phyloP scores from a whole-genome alignment of 2,797 vertebrate genomes.

The Phoebastria nigripes region DNA sequence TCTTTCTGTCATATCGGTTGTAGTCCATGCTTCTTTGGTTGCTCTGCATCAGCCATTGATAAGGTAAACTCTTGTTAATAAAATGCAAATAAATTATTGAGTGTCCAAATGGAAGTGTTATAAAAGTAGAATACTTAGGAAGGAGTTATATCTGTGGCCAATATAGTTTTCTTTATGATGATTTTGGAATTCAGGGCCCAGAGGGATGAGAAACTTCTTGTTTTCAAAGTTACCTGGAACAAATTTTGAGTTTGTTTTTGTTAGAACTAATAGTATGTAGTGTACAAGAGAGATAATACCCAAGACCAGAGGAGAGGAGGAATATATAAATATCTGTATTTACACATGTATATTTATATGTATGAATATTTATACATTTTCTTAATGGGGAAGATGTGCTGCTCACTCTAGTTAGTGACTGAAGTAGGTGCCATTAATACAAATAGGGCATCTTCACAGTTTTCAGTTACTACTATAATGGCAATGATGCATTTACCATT shows the following conservation, averaged over 20 bases:
- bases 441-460: neutral
- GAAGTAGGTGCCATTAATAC: neutral
- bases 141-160: neutral
- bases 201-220: neutral
- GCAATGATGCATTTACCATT: neutral
- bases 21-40: constrained; percentile 93
- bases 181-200: neutral
- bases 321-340: neutral
- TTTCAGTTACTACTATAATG: neutral
- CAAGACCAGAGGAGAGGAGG: neutral
- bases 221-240: neutral
- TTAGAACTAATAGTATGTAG: neutral
- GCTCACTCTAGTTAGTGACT: constrained; percentile 10
- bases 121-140: neutral
- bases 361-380: neutral
- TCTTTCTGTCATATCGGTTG: constrained; percentile 93
- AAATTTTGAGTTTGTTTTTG: neutral
- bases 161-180: neutral
- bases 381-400: neutral
- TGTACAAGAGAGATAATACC: neutral
- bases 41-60: constrained; percentile 96
- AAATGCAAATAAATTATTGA: neutral
- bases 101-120: neutral
- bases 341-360: neutral
- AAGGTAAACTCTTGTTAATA: constrained; percentile 76